Percentiles rank a stretch among this genome's conserved stretches.
Evolutionary conservation across 2,888 invertebrate species (phyloP).

Genomic region (Diaprepes abbreviatus): DNA sequence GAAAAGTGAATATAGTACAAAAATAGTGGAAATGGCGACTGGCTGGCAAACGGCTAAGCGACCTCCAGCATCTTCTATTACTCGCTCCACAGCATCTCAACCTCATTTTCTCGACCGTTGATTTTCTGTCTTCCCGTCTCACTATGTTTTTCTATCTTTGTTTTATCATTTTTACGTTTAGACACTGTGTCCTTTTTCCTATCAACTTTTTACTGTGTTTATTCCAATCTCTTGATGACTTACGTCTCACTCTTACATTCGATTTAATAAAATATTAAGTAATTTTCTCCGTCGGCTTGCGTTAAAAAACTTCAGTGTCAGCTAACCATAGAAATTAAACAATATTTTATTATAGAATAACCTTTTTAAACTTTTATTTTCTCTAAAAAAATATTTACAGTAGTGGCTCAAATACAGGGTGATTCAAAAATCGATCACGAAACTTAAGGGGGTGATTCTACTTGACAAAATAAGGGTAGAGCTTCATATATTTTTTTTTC

Average conservation of each 20-base stretch:
- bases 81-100: constrained; percentile 69
- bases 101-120: constrained; percentile 75
- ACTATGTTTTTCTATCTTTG: constrained; percentile 38
- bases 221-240: constrained; percentile 27
- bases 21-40: constrained; percentile 55
- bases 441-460: too few species aligned
- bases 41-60: constrained; percentile 54
- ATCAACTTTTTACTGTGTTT: constrained; percentile 40
- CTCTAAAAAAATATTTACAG: too few species aligned
- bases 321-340: too few species aligned
- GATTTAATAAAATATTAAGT: too few species aligned
- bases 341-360: too few species aligned
- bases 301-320: too few species aligned
- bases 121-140: constrained; percentile 64
- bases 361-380: too few species aligned
- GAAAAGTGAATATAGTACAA: constrained; percentile 57
- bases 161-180: constrained; percentile 47
- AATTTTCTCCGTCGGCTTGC: too few species aligned
- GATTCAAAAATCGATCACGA: too few species aligned
- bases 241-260: constrained; percentile 15
- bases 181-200: constrained; percentile 41
- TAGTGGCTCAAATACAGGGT: too few species aligned
- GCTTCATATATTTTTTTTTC: too few species aligned
- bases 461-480: too few species aligned
- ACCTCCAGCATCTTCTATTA: constrained; percentile 67